Evolutionary conservation across 53 echinoderm and acorn worm species (phyloP), one percentile per base, ranked within the genome.

Genomic region (Actinopyga echinites): DNA sequence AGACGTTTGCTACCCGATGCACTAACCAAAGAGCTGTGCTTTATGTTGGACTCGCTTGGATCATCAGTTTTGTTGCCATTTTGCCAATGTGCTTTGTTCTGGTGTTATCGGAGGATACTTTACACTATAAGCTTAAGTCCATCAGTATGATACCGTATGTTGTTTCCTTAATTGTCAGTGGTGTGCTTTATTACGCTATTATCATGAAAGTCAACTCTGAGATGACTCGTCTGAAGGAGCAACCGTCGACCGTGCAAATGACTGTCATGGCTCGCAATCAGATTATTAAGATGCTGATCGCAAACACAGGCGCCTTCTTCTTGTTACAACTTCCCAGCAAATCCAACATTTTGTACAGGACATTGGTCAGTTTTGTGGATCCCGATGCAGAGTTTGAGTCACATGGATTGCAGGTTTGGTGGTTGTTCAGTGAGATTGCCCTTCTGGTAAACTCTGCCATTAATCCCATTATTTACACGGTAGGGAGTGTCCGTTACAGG

Each of bases 241-340:
- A 68, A n/a, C 68, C 68, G 2, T 34, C 34, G 15, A 34, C 38
- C 6, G 38, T 34, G 0, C 68, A 38, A 9, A 38, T 36, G 3
- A 37, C 35, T 20, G 34, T 68, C 31, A 12, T 68, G 30, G 68
- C 68, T 7, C 34, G 68, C 35, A 68, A 68, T 34, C 68, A 68
- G 34, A 68, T 68, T 22, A 38, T 68, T 22, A 68, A 68, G 22
- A 68, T 68, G 68, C 32, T 68, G 68, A 68, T 68, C 22, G 68
- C 68, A 68, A 68, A 68, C 68, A 68, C 68, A 9, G 68, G 15
- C 17, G 36, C 68, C 12, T 68, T 68, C 34, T 49, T 49, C 17
- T 17, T 49, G 49, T 49, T 49, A 49, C 49, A 49, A 49, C 49
- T 49, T 49, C 49, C 49, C 15, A 68, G 68, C 38, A 68, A 68